phyloP scores from a whole-genome alignment of 2,888 invertebrate species.

The Tenthredo amoena region DNA sequence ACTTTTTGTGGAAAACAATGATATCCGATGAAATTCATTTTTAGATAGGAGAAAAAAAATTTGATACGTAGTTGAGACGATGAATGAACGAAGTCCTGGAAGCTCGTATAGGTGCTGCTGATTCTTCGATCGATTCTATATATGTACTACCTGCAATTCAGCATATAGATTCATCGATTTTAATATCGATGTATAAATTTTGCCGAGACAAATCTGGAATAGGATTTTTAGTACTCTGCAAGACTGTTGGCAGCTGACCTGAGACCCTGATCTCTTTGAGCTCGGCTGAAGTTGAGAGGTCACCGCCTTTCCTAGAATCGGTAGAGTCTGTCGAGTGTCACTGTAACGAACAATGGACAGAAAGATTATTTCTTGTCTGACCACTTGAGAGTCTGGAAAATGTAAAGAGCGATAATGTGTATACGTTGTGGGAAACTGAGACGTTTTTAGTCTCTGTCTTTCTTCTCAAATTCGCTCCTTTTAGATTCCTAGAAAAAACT shows the following conservation, averaged over 20 bases:
- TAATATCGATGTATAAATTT: not conserved
- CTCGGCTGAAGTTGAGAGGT: not conserved
- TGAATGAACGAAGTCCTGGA: no score
- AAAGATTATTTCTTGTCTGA: constrained; percentile 17
- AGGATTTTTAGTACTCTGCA: not conserved
- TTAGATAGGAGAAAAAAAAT: no score
- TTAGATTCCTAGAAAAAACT: not conserved
- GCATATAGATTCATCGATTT: not conserved
- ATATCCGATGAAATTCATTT: no score
- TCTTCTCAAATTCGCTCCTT: not conserved
- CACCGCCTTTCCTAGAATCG: constrained; percentile 21
- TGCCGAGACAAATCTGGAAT: not conserved
- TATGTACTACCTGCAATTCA: no score
- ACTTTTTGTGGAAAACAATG: no score
- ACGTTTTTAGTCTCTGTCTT: not conserved
- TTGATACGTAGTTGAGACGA: no score
- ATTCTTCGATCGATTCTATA: no score
- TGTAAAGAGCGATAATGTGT: constrained; percentile 2
- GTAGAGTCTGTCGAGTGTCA: constrained; percentile 38
- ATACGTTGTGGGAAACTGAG: not conserved
- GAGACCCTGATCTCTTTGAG: constrained; percentile 14
- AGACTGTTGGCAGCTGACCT: not conserved
- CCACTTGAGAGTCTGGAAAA: constrained; percentile 42
- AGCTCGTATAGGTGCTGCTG: no score
- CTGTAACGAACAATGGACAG: constrained; percentile 18